phyloP scores from a whole-genome alignment of 2,113 vertebrate species.

The Nothobranchius furzeri region DNA sequence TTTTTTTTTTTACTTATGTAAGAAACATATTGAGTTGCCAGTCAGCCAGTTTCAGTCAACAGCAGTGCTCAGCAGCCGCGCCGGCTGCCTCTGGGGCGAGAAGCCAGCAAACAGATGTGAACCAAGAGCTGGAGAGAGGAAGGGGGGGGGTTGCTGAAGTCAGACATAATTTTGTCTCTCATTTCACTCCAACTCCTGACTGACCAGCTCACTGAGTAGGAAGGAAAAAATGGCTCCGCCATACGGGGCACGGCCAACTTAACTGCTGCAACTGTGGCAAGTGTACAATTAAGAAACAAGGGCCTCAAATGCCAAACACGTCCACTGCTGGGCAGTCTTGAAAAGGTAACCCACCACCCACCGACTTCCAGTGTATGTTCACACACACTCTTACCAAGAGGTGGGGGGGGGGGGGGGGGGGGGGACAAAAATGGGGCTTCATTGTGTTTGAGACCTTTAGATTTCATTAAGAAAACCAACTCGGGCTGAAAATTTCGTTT shows the following conservation, averaged over 20 bases:
- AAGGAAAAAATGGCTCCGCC: constrained; percentile 16
- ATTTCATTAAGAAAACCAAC: constrained; percentile 74
- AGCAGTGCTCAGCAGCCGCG: constrained; percentile 65
- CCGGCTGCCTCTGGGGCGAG: constrained; percentile 65
- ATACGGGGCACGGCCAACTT: constrained; percentile 39
- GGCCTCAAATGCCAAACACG: constrained; percentile 79
- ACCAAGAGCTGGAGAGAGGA: constrained; percentile 38
- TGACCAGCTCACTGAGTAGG: constrained; percentile 18
- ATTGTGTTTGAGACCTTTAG: constrained; percentile 69
- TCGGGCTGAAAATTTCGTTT: constrained; percentile 77
- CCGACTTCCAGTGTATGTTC: constrained; percentile 33
- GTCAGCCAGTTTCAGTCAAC: constrained; percentile 64
- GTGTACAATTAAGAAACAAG: constrained; percentile 73
- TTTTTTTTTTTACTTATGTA: constrained; percentile 36
- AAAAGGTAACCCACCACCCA: constrained; percentile 66
- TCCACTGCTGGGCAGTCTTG: constrained; percentile 79
- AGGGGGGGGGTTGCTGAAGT: constrained; percentile 44
- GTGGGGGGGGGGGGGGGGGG: accelerated
- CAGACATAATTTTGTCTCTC: constrained; percentile 68
- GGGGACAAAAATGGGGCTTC: constrained; percentile 10
- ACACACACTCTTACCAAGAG: constrained; percentile 24
- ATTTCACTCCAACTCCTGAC: constrained; percentile 31
- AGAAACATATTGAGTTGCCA: constrained; percentile 71
- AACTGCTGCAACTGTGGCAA: constrained; percentile 67
- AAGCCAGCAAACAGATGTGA: constrained; percentile 68